Conservation (phyloP, 1,140 invertebrate genomes). For the Monochamus saltuarius region DNA sequence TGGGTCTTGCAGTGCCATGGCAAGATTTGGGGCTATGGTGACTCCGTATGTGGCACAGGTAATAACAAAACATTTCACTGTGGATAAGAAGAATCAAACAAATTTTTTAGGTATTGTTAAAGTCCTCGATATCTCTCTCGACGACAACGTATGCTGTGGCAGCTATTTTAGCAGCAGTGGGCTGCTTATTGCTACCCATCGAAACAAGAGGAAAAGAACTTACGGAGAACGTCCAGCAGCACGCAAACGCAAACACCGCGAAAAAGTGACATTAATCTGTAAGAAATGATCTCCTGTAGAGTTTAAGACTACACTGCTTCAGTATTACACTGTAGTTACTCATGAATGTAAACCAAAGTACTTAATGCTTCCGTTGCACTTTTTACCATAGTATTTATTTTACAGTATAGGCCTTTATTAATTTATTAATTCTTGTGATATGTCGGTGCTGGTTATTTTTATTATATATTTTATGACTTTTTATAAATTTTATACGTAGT, state of each 20-base stretch:
- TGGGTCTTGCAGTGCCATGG: slow-evolving; percentile 87
- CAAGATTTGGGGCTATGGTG: slow-evolving; percentile 86
- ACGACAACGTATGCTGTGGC: slow-evolving; percentile 72
- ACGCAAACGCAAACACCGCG: slow-evolving; percentile 5
- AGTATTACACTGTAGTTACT: too few species aligned
- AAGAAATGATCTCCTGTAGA: too few species aligned
- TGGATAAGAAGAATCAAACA: slow-evolving; percentile 7
- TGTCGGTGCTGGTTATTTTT: not conserved
- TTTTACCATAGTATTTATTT: too few species aligned
- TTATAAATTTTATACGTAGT: not conserved
- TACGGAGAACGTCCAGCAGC: slow-evolving; percentile 52
- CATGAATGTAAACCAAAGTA: too few species aligned
- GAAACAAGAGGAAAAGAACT: slow-evolving; percentile 76
- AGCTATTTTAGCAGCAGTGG: slow-evolving; percentile 71
- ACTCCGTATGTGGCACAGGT: slow-evolving; percentile 94
- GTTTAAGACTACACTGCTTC: too few species aligned
- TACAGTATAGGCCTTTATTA: too few species aligned
- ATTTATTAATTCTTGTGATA: too few species aligned
- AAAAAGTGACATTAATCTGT: not conserved
- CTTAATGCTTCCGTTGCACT: too few species aligned
- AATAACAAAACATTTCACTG: slow-evolving; percentile 23
- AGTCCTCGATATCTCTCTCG: slow-evolving; percentile 69
- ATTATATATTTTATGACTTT: not conserved
- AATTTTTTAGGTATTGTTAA: slow-evolving; percentile 63
- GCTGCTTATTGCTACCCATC: slow-evolving; percentile 74